Evolutionary conservation across 2,888 invertebrate species (phyloP).

Genomic region (Tinea pellionella): DNA sequence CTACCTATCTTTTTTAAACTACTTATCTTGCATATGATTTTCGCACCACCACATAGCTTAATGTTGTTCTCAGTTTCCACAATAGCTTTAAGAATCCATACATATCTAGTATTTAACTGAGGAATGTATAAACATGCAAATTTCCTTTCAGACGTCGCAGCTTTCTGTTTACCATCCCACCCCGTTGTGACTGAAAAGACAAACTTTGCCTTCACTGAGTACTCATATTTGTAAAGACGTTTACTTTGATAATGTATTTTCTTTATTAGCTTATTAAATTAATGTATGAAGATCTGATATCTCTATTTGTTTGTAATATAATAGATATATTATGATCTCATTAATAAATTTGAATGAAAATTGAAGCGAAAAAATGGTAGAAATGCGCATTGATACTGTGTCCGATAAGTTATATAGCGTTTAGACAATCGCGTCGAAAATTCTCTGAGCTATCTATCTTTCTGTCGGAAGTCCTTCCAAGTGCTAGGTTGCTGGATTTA

Average conservation of each 20-base stretch:
- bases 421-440: no score
- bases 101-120: not conserved
- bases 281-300: not conserved
- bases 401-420: no score
- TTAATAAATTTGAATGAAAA: no score
- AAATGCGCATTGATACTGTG: no score
- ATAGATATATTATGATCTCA: no score
- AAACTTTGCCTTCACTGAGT: slow-evolving; percentile 29
- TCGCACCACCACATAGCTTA: not conserved
- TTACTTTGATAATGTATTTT: not conserved
- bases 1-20: no score
- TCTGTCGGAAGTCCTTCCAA: no score
- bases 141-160: slow-evolving; percentile 45
- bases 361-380: no score
- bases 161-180: slow-evolving; percentile 34
- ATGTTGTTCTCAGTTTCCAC: not conserved
- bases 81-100: not conserved
- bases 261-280: not conserved
- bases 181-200: slow-evolving; percentile 27
- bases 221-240: not conserved
- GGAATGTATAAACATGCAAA: slow-evolving; percentile 41
- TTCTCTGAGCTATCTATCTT: no score
- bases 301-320: no score
- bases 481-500: no score
- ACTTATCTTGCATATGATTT: no score